Evolutionary conservation across 2,888 invertebrate genomes (phyloP).

Genomic region (Busseola fusca): DNA sequence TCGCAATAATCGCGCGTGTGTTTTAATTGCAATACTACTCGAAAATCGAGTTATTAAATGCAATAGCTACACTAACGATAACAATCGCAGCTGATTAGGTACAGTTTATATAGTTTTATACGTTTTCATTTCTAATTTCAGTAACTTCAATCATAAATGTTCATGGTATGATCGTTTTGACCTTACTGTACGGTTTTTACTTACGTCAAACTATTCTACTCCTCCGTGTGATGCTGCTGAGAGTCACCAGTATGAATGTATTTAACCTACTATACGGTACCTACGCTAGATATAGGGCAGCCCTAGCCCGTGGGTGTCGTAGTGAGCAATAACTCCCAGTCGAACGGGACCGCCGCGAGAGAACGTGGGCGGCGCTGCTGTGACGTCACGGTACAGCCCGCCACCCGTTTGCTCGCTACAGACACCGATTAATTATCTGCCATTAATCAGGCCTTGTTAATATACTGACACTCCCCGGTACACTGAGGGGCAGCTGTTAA

Average conservation of each 20-base stretch:
- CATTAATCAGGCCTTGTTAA: constrained; percentile 44
- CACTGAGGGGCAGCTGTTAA: constrained; percentile 15
- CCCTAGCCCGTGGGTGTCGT: constrained; percentile 23
- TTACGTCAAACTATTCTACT: neutral
- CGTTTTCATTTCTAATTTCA: constrained; percentile 3
- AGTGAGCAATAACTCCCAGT: constrained; percentile 24
- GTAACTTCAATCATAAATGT: neutral
- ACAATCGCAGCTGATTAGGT: neutral
- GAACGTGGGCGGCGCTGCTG: constrained; percentile 26
- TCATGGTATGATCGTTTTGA: neutral
- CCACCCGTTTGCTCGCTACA: constrained; percentile 25
- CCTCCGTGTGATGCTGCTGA: neutral
- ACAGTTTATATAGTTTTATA: neutral
- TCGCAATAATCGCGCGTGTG: no score
- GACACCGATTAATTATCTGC: constrained; percentile 45
- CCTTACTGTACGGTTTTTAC: neutral
- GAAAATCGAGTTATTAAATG: constrained; percentile 9
- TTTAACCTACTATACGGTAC: neutral
- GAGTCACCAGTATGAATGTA: neutral
- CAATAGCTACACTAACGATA: constrained; percentile 15
- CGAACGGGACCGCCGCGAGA: constrained; percentile 27
- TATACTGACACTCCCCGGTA: constrained; percentile 26
- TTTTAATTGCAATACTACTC: constrained; percentile 12
- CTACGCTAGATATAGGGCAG: constrained; percentile 7
- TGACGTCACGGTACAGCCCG: constrained; percentile 47